Evolutionary conservation across 2,888 invertebrate species (phyloP).

Genomic region (Meteorus colon): DNA sequence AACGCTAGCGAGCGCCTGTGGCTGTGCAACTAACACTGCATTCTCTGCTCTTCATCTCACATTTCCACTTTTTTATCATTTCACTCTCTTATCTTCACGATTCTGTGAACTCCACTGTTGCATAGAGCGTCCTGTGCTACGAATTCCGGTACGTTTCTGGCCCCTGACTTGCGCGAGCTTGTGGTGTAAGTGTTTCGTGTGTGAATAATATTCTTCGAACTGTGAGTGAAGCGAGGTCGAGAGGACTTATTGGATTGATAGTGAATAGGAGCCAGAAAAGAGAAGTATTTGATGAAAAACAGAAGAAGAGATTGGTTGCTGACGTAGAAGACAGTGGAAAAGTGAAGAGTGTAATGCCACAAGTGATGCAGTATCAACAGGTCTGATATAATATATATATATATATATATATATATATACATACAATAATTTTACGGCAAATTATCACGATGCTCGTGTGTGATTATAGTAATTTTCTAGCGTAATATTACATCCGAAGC

Average conservation of each 20-base stretch:
- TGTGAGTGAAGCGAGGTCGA: slow-evolving; percentile 5
- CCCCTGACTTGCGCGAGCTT: too few species aligned
- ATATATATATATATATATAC: neutral
- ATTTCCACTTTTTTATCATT: slow-evolving; percentile 1
- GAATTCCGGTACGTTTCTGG: neutral
- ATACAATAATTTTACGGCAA: slow-evolving; percentile 50
- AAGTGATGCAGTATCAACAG: slow-evolving; percentile 70
- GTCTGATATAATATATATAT: slow-evolving; percentile 54
- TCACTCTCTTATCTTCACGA: neutral
- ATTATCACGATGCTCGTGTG: slow-evolving; percentile 52
- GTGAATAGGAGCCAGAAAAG: slow-evolving; percentile 6
- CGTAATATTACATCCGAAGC: slow-evolving; percentile 46
- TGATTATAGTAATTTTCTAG: slow-evolving; percentile 54
- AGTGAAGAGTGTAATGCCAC: slow-evolving; percentile 59
- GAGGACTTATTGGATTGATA: slow-evolving; percentile 30
- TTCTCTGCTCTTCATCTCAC: slow-evolving; percentile 5
- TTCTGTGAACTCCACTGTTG: neutral
- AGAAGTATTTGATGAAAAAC: slow-evolving; percentile 13
- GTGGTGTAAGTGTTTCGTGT: too few species aligned
- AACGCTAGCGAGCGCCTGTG: slow-evolving; percentile 68
- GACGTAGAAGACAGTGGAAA: slow-evolving; percentile 29
- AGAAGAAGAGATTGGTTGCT: neutral
- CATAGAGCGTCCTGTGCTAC: slow-evolving; percentile 8
- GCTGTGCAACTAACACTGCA: slow-evolving; percentile 54
- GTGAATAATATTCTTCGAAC: neutral